Percentiles rank a stretch among this genome's conserved stretches.
Evolutionary conservation across 2,888 invertebrate genomes (phyloP).

Genomic region (Orthonychiurus folsomi): DNA sequence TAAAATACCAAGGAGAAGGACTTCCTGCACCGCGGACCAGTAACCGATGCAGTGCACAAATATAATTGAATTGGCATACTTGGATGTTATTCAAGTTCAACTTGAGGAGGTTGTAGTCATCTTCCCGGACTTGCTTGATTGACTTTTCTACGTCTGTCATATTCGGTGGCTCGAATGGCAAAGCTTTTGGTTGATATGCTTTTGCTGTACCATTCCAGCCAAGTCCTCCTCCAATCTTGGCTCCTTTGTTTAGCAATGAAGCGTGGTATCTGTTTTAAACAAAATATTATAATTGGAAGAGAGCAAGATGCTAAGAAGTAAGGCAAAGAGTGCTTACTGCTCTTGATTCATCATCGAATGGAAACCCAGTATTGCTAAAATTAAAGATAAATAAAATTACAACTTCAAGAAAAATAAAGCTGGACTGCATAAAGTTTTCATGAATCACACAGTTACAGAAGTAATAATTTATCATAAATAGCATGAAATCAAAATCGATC

Average conservation of each 20-base stretch:
- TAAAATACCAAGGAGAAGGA: no score
- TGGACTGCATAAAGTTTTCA: no score
- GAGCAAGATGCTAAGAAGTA: no score
- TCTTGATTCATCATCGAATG: conserved; percentile 99
- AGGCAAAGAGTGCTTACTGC: no score
- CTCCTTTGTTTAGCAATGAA: conserved; percentile 82
- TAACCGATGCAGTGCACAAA: no score
- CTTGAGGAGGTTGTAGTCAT: conserved; percentile 76
- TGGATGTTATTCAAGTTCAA: conserved; percentile 99
- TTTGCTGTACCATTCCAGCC: conserved; percentile 94
- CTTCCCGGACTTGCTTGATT: conserved; percentile 77
- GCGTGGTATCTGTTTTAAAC: no score
- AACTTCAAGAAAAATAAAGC: conserved; percentile 3
- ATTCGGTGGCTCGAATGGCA: conserved; percentile 93
- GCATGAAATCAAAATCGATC: no score
- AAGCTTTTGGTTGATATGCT: conserved; percentile 80
- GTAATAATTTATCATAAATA: no score
- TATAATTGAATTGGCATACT: conserved; percentile 56
- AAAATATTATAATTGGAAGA: no score
- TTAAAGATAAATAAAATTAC: conserved; percentile 14
- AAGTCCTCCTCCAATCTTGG: conserved; percentile 55
- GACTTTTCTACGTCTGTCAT: conserved; percentile 90
- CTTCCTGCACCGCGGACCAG: no score
- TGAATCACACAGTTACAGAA: no score
- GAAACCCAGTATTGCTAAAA: conserved; percentile 89